Evolutionary conservation across 2,113 vertebrate genomes (phyloP).

Genomic region (Syrmaticus mikado): DNA sequence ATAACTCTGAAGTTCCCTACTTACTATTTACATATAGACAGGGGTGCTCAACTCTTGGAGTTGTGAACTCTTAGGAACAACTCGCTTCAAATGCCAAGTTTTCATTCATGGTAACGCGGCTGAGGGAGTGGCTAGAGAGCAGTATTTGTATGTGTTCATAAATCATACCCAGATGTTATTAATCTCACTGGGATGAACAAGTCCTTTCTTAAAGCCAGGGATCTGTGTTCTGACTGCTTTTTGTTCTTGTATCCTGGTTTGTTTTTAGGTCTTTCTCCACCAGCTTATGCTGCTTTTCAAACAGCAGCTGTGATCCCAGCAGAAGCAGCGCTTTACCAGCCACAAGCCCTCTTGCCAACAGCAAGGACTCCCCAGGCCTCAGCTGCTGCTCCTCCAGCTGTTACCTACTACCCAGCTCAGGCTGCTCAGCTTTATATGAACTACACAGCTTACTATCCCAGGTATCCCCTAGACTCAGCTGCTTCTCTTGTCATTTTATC

Average conservation of each 20-base stretch:
- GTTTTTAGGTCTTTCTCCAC: constrained; percentile 90
- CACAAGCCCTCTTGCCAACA: constrained; percentile 87
- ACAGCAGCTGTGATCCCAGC: constrained; percentile 85
- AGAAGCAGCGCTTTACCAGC: constrained; percentile 89
- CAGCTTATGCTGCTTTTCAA: constrained; percentile 92
- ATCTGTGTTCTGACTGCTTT: background rate
- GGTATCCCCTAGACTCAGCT: constrained; percentile 71
- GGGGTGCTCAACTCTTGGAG: background rate
- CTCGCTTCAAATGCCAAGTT: background rate
- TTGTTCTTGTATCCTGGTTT: constrained; percentile 15
- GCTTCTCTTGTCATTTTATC: background rate
- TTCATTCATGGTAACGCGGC: background rate
- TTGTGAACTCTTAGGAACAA: background rate
- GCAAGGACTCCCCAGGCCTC: constrained; percentile 84
- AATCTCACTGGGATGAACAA: background rate
- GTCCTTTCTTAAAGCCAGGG: background rate
- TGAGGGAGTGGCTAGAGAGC: background rate
- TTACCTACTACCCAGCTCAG: constrained; percentile 93
- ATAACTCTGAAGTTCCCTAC: constrained; percentile 15
- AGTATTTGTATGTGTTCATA: background rate
- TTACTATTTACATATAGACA: background rate
- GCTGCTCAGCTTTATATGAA: constrained; percentile 95
- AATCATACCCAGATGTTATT: background rate
- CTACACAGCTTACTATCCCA: constrained; percentile 97
- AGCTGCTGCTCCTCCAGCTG: constrained; percentile 77